Evolutionary conservation across 1,140 invertebrate genomes (phyloP).

Genomic region (Drosophila ironensis): DNA sequence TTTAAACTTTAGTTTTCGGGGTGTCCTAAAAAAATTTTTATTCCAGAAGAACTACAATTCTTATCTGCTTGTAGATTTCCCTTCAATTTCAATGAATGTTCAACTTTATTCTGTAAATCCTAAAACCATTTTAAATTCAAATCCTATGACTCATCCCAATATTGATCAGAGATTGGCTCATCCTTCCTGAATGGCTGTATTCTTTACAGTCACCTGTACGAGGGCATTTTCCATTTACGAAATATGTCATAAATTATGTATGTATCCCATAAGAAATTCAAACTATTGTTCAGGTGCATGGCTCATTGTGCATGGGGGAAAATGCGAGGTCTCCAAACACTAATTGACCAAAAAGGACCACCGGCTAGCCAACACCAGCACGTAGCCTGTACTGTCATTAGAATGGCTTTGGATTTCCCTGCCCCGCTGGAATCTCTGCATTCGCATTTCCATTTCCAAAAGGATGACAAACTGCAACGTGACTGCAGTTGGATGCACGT

Average conservation of each 20-base stretch:
- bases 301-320: conserved; percentile 16
- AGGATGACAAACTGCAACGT: conserved; percentile 78
- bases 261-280: conserved; percentile 43
- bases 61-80: too few species aligned
- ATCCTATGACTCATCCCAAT: too few species aligned
- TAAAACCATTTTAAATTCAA: too few species aligned
- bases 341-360: conserved; percentile 77
- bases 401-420: conserved; percentile 32
- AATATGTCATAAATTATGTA: conserved; percentile 70
- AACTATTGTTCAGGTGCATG: conserved; percentile 48
- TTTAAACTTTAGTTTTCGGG: too few species aligned
- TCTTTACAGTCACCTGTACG: conserved; percentile 1
- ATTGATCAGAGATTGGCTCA: too few species aligned
- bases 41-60: too few species aligned
- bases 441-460: conserved; percentile 38
- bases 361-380: conserved; percentile 32
- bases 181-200: background rate
- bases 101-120: too few species aligned
- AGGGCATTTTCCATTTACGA: conserved; percentile 27
- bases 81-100: too few species aligned
- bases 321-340: conserved; percentile 42
- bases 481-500: conserved; percentile 69
- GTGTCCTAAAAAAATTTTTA: too few species aligned
- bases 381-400: conserved; percentile 64
- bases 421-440: background rate